A percentile compares a stretch with the other conserved stretches of the same genome.
Conservation (phyloP, 2,113 vertebrate species). For the Elachura formosa region DNA sequence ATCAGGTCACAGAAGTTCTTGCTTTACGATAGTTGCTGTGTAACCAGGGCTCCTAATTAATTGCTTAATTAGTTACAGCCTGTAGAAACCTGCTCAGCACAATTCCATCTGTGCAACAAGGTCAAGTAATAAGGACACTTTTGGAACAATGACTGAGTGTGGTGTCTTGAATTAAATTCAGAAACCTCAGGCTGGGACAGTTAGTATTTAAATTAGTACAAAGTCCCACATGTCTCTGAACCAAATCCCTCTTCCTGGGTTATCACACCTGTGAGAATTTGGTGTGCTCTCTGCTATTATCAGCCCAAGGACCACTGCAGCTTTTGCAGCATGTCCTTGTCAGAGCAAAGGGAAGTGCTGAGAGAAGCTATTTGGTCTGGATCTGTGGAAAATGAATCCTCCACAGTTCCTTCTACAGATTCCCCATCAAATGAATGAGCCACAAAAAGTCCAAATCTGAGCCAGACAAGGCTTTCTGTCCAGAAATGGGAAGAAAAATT, state of each 20-base stretch:
- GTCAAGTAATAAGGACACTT: slow-evolving; percentile 29
- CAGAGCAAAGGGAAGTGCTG: background rate
- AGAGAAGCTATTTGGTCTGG: background rate
- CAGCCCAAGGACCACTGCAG: background rate
- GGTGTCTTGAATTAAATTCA: background rate
- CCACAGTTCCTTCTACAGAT: background rate
- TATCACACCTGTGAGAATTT: background rate
- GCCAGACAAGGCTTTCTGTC: background rate
- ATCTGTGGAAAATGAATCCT: background rate
- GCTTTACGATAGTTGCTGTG: background rate
- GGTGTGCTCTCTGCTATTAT: background rate
- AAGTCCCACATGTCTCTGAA: background rate
- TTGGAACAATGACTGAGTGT: background rate
- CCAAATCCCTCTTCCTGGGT: background rate
- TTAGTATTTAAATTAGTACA: background rate
- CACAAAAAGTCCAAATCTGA: background rate
- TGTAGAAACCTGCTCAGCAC: slow-evolving; percentile 21
- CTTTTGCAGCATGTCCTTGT: background rate
- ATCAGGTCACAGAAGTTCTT: background rate
- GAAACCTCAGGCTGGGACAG: background rate
- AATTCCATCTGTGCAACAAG: background rate
- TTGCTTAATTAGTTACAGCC: slow-evolving; percentile 23
- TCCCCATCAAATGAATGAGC: background rate
- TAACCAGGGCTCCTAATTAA: slow-evolving; percentile 25
- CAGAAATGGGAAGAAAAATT: background rate